Evolutionary conservation across 1,140 invertebrate genomes (phyloP).

Genomic region (Drosophila bifasciata): DNA sequence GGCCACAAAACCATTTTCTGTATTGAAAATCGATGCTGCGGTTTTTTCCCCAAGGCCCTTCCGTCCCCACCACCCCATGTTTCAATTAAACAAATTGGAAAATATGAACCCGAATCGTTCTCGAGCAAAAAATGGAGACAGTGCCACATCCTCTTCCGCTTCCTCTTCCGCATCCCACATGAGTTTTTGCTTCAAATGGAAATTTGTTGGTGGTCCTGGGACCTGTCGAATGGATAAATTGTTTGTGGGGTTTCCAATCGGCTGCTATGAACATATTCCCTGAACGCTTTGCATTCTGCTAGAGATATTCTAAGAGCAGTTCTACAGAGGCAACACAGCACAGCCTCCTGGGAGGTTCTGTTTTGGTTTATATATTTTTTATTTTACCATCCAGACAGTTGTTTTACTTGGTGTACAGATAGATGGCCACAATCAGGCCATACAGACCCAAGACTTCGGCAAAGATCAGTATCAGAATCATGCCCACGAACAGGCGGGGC

Average conservation of each 20-base stretch:
- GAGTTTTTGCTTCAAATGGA: conserved; percentile 48
- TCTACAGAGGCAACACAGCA: too few species aligned
- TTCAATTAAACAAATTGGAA: conserved; percentile 81
- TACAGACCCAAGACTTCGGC: conserved; percentile 98
- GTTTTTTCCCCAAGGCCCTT: conserved; percentile 24
- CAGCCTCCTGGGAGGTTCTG: too few species aligned
- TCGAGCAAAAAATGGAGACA: conserved; percentile 55
- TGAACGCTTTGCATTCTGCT: conserved; percentile 65
- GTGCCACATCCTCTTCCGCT: neutral
- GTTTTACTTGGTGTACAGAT: conserved; percentile 90
- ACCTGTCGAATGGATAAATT: conserved; percentile 8
- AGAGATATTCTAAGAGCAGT: too few species aligned
- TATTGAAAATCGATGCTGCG: conserved; percentile 75
- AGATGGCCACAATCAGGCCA: conserved; percentile 96
- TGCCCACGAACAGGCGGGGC: conserved; percentile 96
- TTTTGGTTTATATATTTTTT: neutral
- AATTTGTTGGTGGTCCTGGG: conserved; percentile 52
- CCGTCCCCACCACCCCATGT: conserved; percentile 48
- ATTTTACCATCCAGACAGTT: too few species aligned
- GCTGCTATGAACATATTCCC: conserved; percentile 37
- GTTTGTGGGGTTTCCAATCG: conserved; percentile 51
- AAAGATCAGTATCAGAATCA: conserved; percentile 98
- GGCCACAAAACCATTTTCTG: conserved; percentile 48
- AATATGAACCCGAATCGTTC: conserved; percentile 65
- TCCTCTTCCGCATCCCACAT: neutral